Evolutionary conservation across 2,797 vertebrate genomes (phyloP).

Genomic region (Oryzias dopingdopingensis): DNA sequence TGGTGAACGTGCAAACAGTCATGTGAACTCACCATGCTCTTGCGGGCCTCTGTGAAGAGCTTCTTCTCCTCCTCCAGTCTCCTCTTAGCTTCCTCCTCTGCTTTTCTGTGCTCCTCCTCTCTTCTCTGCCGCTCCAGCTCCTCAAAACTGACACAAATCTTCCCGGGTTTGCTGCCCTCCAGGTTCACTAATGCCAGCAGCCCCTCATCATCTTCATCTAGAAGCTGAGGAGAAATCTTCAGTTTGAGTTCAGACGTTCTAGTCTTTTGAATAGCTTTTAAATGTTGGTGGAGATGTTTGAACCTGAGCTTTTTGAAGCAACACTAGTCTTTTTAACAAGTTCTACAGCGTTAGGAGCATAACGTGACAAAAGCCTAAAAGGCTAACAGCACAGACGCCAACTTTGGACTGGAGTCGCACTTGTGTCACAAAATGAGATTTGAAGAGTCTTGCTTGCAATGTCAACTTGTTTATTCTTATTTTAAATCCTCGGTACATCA

Average conservation of each 20-base stretch:
- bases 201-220: slow-evolving; percentile 80
- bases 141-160: slow-evolving; percentile 83
- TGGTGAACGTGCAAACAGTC: neutral
- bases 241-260: neutral
- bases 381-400: too few species aligned
- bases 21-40: slow-evolving; percentile 74
- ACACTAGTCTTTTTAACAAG: too few species aligned
- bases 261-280: too few species aligned
- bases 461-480: too few species aligned
- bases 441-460: too few species aligned
- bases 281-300: too few species aligned
- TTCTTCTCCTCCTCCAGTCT: slow-evolving; percentile 83
- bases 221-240: slow-evolving; percentile 58
- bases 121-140: slow-evolving; percentile 81
- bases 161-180: slow-evolving; percentile 78
- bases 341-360: too few species aligned
- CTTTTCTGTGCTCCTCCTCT: slow-evolving; percentile 79
- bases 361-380: too few species aligned
- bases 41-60: slow-evolving; percentile 82
- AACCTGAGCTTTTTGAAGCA: too few species aligned
- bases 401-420: too few species aligned
- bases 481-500: too few species aligned
- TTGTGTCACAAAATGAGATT: too few species aligned
- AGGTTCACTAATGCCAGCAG: slow-evolving; percentile 75
- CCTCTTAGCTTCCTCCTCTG: slow-evolving; percentile 80